Conservation (phyloP, 1,140 invertebrate species). For the Cheumatopsyche charites region DNA sequence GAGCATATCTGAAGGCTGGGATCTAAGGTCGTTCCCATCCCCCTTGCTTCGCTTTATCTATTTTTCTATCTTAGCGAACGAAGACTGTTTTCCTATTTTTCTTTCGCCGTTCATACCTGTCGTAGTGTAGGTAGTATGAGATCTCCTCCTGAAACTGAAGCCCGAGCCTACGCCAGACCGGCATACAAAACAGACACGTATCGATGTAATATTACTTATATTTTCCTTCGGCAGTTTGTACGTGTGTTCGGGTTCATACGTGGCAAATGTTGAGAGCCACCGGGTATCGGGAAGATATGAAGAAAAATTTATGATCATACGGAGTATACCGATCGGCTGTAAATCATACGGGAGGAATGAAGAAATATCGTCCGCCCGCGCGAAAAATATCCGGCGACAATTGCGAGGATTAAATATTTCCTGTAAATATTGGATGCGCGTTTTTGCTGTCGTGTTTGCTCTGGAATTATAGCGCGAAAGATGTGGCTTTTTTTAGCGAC, state of each 20-base stretch:
- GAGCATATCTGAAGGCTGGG: conserved; percentile 36
- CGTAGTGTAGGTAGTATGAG: background rate
- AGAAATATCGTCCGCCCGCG: conserved; percentile 8
- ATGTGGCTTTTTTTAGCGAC: no score
- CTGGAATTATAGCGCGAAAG: no score
- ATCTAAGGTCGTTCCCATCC: conserved; percentile 45
- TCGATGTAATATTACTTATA: conserved; percentile 8
- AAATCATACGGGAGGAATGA: conserved; percentile 22
- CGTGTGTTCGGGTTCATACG: background rate
- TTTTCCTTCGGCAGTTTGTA: background rate
- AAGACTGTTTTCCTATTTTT: conserved; percentile 40
- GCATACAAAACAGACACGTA: conserved; percentile 23
- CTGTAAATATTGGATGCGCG: background rate
- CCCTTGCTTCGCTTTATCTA: conserved; percentile 42
- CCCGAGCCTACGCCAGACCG: background rate
- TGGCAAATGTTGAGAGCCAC: conserved; percentile 8
- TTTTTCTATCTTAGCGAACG: conserved; percentile 46
- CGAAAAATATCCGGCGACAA: conserved; percentile 22
- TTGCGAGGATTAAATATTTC: conserved; percentile 15
- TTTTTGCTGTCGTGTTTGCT: no score
- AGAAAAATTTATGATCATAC: conserved; percentile 27
- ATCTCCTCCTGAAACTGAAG: conserved; percentile 13
- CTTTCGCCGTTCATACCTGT: conserved; percentile 5
- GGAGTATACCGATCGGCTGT: conserved; percentile 24
- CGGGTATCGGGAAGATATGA: conserved; percentile 20